A percentile compares a stretch with the other conserved stretches of the same genome.
These are phyloP conservation scores for Drosophila paramelanica DNA, from an alignment of 2,888 invertebrate species.

Conservation along the genomic window DNA sequence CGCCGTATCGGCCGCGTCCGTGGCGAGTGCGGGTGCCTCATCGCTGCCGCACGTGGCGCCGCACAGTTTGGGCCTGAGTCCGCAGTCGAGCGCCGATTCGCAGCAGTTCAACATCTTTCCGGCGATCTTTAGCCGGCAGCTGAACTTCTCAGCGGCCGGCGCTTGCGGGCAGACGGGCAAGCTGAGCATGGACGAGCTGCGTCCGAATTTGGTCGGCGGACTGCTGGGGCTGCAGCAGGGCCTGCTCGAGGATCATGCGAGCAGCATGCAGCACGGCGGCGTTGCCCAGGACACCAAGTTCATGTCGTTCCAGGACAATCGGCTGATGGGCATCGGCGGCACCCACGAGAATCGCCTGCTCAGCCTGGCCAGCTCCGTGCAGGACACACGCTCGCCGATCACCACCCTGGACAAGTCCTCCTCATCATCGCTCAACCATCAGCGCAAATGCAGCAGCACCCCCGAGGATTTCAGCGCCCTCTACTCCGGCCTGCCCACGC, in stretches of 20 bases:
- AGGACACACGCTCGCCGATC: constrained; percentile 87
- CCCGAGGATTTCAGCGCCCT: constrained; percentile 95
- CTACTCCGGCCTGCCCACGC: constrained; percentile 88
- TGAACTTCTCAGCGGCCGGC: constrained; percentile 91
- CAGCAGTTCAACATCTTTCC: constrained; percentile 95
- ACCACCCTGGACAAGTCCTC: constrained; percentile 86
- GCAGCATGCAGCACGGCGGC: constrained; percentile 85
- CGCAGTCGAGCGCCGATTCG: constrained; percentile 85
- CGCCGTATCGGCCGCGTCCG: constrained; percentile 39
- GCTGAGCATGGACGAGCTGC: constrained; percentile 92
- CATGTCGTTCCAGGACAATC: constrained; percentile 86
- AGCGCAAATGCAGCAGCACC: constrained; percentile 92
- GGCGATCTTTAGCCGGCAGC: constrained; percentile 94
- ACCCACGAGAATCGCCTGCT: constrained; percentile 85
- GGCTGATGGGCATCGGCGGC: constrained; percentile 84
- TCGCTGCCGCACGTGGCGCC: constrained; percentile 78
- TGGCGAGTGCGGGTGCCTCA: constrained; percentile 43
- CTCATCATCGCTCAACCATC: constrained; percentile 81
- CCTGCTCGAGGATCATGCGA: constrained; percentile 91
- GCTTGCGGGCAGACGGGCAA: constrained; percentile 90
- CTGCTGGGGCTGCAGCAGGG: constrained; percentile 92
- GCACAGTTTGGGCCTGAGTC: constrained; percentile 84
- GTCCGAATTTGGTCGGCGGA: constrained; percentile 93
- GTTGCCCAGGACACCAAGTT: constrained; percentile 85
- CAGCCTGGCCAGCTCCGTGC: constrained; percentile 85